Evolutionary conservation across 2,797 vertebrate genomes (phyloP).

Genomic region (Hapalemur alaotrensis): DNA sequence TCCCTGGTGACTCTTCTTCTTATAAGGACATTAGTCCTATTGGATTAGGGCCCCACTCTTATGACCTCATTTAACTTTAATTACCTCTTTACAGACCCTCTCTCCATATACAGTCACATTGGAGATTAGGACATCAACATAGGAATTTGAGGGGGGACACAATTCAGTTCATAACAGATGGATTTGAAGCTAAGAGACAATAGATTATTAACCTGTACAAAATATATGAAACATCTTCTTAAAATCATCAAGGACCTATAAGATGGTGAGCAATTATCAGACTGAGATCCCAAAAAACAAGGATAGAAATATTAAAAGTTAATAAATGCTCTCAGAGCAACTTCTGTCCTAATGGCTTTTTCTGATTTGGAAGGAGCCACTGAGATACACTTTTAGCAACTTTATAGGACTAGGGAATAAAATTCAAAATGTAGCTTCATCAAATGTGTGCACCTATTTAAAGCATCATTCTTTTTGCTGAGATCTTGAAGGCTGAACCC

Average conservation of each 20-base stretch:
- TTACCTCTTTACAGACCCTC: neutral
- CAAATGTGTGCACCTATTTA: neutral
- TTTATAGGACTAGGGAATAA: neutral
- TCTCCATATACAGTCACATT: neutral
- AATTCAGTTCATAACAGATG: neutral
- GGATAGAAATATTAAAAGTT: neutral
- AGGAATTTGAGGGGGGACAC: neutral
- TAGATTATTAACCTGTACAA: neutral
- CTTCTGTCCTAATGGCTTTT: neutral
- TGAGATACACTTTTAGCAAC: neutral
- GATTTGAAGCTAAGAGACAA: neutral
- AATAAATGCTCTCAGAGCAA: neutral
- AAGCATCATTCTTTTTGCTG: neutral
- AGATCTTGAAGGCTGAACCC: neutral
- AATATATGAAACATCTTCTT: neutral
- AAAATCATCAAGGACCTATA: neutral
- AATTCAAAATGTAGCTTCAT: neutral
- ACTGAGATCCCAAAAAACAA: neutral
- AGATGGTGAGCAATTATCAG: neutral
- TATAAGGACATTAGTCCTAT: neutral
- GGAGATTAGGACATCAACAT: neutral
- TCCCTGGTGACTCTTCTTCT: neutral
- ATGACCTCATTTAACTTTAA: neutral
- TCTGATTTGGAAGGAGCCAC: neutral
- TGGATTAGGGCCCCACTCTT: neutral